phyloP scores from a whole-genome alignment of 2,888 invertebrate species.

The Drosophila austrosaltans region DNA sequence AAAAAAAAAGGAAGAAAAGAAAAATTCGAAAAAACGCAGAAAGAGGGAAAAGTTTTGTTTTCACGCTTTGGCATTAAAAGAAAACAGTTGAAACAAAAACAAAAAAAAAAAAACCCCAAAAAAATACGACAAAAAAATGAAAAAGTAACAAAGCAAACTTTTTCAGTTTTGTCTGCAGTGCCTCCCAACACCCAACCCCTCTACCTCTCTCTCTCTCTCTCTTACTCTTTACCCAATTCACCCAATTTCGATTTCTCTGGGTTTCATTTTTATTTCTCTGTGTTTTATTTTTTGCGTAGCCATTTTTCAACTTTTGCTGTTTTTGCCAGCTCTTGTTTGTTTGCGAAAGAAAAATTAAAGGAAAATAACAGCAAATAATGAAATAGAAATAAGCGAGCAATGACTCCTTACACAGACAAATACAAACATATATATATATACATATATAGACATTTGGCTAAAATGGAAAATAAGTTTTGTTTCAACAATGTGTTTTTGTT shows the following conservation, averaged over 20 bases:
- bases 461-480: slow-evolving; percentile 6
- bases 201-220: not conserved
- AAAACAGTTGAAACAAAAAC: slow-evolving; percentile 54
- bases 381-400: slow-evolving; percentile 45
- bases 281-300: slow-evolving; percentile 10
- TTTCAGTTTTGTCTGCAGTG: slow-evolving; percentile 25
- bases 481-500: not conserved
- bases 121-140: slow-evolving; percentile 31
- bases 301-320: slow-evolving; percentile 55
- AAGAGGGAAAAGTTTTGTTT: slow-evolving; percentile 65
- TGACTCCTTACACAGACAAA: slow-evolving; percentile 5
- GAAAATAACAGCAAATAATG: slow-evolving; percentile 55
- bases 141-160: slow-evolving; percentile 24
- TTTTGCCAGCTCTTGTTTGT: slow-evolving; percentile 34
- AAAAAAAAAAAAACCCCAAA: slow-evolving; percentile 2
- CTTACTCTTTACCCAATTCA: not conserved
- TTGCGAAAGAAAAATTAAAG: slow-evolving; percentile 61
- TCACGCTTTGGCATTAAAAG: slow-evolving; percentile 61
- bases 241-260: slow-evolving; percentile 11
- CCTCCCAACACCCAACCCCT: not conserved
- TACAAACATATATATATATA: not conserved
- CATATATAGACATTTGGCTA: not conserved
- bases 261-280: slow-evolving; percentile 5
- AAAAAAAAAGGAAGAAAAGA: slow-evolving; percentile 27
- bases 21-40: slow-evolving; percentile 48